A percentile compares a stretch with the other conserved stretches of the same genome.
Evolutionary conservation across 1,140 invertebrate genomes (phyloP).

Genomic region (Trichonephila inaurata): DNA sequence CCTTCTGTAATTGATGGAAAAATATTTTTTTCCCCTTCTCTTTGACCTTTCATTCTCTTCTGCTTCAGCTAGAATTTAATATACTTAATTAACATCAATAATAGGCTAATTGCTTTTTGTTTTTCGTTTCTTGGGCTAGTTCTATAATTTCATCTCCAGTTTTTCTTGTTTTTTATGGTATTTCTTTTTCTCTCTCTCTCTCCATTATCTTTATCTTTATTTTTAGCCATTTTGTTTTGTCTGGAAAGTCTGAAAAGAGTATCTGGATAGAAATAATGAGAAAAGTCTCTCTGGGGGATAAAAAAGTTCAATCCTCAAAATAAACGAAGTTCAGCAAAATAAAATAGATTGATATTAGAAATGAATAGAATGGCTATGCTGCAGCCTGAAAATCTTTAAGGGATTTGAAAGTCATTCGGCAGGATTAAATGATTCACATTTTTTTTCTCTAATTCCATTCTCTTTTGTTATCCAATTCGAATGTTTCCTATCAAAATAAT

Average conservation of each 20-base stretch:
- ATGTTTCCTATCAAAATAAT: background rate
- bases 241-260: background rate
- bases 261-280: slow-evolving; percentile 17
- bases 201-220: background rate
- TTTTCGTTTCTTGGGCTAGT: background rate
- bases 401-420: background rate
- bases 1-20: background rate
- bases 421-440: background rate
- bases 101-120: slow-evolving; percentile 45
- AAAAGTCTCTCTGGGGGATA: background rate
- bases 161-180: background rate
- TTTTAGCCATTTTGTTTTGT: background rate
- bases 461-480: no score
- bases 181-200: background rate
- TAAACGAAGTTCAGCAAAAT: background rate
- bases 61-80: slow-evolving; percentile 28
- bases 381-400: background rate
- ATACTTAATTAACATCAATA: slow-evolving; percentile 52
- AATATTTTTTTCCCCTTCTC: background rate
- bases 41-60: background rate
- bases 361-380: slow-evolving; percentile 1
- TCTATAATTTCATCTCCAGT: background rate
- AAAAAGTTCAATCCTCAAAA: background rate
- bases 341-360: background rate
- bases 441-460: background rate